phyloP scores from a whole-genome alignment of 2,888 invertebrate genomes.

The Crioceris asparagi region DNA sequence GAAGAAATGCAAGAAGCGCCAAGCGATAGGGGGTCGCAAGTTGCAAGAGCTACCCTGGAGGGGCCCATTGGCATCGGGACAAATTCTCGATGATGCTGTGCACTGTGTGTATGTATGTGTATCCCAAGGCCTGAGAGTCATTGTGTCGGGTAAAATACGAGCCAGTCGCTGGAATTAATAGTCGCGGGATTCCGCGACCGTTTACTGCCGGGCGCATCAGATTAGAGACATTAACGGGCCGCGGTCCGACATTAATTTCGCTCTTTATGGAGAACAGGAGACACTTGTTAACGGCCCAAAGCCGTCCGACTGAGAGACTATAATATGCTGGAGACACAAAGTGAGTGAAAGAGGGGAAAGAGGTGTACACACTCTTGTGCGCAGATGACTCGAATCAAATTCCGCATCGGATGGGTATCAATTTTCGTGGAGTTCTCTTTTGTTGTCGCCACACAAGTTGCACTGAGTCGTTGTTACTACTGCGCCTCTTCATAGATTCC shows the following conservation, averaged over 20 bases:
- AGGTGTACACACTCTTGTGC: not conserved
- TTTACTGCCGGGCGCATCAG: slow-evolving; percentile 38
- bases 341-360: not conserved
- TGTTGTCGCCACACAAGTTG: too few species aligned
- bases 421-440: too few species aligned
- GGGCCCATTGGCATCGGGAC: too few species aligned
- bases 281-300: slow-evolving; percentile 1
- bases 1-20: too few species aligned
- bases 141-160: slow-evolving; percentile 35
- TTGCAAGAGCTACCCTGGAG: too few species aligned
- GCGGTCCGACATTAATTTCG: slow-evolving; percentile 37
- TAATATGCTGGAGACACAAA: slow-evolving; percentile 1
- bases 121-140: too few species aligned
- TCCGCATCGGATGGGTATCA: not conserved
- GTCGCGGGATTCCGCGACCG: slow-evolving; percentile 37
- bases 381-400: not conserved
- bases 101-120: too few species aligned
- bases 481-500: too few species aligned
- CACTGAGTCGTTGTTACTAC: too few species aligned
- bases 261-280: slow-evolving; percentile 33
- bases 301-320: too few species aligned
- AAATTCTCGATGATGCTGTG: too few species aligned
- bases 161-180: slow-evolving; percentile 35
- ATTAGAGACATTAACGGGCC: slow-evolving; percentile 38
- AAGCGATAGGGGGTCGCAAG: too few species aligned